These are phyloP conservation scores for Rhingia campestris DNA, from an alignment of 2,888 invertebrate genomes.

Conservation along the genomic window DNA sequence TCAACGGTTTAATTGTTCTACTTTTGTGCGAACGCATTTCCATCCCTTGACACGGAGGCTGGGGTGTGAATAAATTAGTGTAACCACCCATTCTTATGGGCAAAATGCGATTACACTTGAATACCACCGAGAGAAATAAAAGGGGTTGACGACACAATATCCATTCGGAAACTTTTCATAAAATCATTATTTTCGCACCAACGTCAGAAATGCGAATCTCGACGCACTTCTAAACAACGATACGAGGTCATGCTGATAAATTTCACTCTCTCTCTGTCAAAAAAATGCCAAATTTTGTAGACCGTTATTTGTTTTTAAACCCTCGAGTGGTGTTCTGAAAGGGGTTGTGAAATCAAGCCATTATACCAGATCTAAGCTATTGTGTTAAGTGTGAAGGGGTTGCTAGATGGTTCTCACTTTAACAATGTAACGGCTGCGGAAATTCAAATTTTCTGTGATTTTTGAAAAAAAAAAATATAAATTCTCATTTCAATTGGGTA, in stretches of 20 bases:
- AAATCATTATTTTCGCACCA: slow-evolving; percentile 40
- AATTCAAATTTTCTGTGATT: slow-evolving; percentile 21
- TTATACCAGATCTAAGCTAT: slow-evolving; percentile 11
- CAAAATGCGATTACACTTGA: slow-evolving; percentile 70
- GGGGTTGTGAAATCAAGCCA: slow-evolving; percentile 5
- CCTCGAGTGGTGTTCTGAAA: background rate
- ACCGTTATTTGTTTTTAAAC: slow-evolving; percentile 42
- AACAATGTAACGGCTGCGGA: slow-evolving; percentile 59
- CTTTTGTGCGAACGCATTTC: slow-evolving; percentile 19
- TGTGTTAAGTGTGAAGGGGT: slow-evolving; percentile 49
- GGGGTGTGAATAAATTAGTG: slow-evolving; percentile 71
- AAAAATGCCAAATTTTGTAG: slow-evolving; percentile 56
- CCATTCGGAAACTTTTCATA: slow-evolving; percentile 21
- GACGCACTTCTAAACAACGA: slow-evolving; percentile 38
- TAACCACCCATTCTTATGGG: slow-evolving; percentile 57
- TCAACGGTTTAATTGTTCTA: slow-evolving; percentile 70
- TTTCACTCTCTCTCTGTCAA: slow-evolving; percentile 3
- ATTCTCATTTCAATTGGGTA: slow-evolving; percentile 34
- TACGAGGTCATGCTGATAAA: slow-evolving; percentile 47
- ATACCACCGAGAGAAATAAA: slow-evolving; percentile 34
- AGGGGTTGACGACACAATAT: slow-evolving; percentile 12
- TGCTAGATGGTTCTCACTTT: slow-evolving; percentile 37
- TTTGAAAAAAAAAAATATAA: background rate
- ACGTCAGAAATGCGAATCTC: background rate
- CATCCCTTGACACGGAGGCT: background rate